Evolutionary conservation across 2,888 invertebrate genomes (phyloP), one percentile per base, ranked within the genome.

Genomic region (Aphodius sticticus): DNA sequence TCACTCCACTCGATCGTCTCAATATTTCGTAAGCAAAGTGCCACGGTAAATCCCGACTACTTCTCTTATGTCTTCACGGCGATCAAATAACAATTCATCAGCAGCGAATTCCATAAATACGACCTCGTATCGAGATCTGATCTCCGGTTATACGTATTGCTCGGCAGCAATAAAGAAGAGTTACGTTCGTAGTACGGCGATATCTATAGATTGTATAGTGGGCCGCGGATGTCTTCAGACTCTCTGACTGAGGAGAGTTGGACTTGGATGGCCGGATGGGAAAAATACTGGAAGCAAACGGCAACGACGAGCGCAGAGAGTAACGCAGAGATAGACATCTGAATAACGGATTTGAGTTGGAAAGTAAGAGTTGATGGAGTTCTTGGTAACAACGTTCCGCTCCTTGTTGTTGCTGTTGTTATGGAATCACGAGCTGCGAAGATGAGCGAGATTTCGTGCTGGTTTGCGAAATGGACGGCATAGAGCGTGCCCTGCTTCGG

Each of bases 71-170:
- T 53, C 53, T 53, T 53, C 53, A 53, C 53, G 53, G 9, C 53
- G 53, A 53, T 53, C 53, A 53, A 53, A 53, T 53, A 53, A 53
- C 53, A 53, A 53, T 53, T 53, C 53, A 53, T 53, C 53, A 53
- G 53, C 53, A 53, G 53, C 9, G 53, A 53, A 53, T 53, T 53
- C 53, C 53, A 53, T 53, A 53, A 53, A 53, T 53, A 53, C 53
- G 7, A 12, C 53, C 53, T 53, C 12, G 9, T 53, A 53, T 53
- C 53, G 1, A 53, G 53, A 53, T 12, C 53, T 1, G 53, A 53
- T 53, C 53, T 53, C 53, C 9, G 12, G 53, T 12, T 53, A 53
- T 53, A 53, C 7, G 53, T 53, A 53, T 53, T 53, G 53, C 7
- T 53, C 12, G 53, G 7, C 53, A 12, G 53, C 53, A 53, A 53